Evolutionary conservation across 2,113 vertebrate genomes (phyloP).

Genomic region (Lagenorhynchus albirostris): DNA sequence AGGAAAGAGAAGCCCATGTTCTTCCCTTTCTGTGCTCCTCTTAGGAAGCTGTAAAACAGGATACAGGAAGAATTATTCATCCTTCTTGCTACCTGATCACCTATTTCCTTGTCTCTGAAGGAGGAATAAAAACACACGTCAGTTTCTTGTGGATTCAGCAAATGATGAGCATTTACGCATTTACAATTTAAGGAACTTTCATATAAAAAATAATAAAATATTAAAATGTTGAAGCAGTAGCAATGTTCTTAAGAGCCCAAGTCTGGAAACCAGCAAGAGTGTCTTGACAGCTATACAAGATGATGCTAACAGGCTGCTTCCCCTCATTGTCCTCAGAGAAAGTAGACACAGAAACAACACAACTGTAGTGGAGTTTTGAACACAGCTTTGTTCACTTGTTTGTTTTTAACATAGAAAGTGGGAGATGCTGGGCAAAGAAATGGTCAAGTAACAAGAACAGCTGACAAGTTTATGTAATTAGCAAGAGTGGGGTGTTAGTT

Average conservation of each 20-base stretch:
- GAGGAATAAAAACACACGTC: not conserved
- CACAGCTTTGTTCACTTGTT: not conserved
- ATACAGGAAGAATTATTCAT: not conserved
- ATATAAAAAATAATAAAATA: not conserved
- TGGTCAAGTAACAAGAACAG: not conserved
- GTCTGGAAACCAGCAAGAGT: not conserved
- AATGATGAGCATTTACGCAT: not conserved
- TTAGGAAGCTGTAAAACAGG: not conserved
- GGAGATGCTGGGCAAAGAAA: not conserved
- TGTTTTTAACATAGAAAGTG: not conserved
- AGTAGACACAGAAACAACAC: not conserved
- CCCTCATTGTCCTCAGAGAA: not conserved
- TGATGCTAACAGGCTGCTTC: not conserved
- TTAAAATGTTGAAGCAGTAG: not conserved
- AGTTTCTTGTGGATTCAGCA: not conserved
- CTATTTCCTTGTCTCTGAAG: conserved; percentile 11
- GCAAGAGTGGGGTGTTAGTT: not conserved
- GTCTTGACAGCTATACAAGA: not conserved
- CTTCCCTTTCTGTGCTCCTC: not conserved
- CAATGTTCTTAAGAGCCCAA: not conserved
- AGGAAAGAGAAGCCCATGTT: not conserved
- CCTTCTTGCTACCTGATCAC: not conserved
- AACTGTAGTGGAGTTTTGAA: not conserved
- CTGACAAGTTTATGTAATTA: not conserved
- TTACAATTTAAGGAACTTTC: conserved; percentile 5